Evolutionary conservation across 2,888 invertebrate genomes (phyloP).

Genomic region (Hipparchia semele): DNA sequence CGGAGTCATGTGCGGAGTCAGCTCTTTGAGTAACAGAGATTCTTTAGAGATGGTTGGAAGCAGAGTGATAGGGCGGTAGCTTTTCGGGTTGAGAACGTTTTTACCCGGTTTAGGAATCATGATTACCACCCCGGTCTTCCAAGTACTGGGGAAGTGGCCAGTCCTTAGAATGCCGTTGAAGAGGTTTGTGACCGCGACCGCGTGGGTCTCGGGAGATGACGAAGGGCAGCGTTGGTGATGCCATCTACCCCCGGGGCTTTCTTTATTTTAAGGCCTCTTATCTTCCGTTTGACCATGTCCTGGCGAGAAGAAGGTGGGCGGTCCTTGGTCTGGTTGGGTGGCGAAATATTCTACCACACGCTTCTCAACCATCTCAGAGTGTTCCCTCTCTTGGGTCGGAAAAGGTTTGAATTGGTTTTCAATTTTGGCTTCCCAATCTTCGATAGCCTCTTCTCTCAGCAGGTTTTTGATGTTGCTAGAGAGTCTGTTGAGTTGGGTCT

Average conservation of each 20-base stretch:
- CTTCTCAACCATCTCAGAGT: too few species aligned
- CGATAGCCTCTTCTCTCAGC: constrained; percentile 10
- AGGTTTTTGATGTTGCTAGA: constrained; percentile 2
- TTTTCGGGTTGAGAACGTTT: constrained; percentile 32
- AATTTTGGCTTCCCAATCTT: constrained; percentile 34
- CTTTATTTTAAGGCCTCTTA: not conserved
- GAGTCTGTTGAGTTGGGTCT: too few species aligned
- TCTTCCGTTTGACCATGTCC: not conserved
- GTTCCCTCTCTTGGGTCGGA: not conserved
- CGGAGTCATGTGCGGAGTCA: not conserved
- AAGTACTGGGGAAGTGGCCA: constrained; percentile 30
- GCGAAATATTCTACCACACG: not conserved
- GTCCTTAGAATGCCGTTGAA: constrained; percentile 39
- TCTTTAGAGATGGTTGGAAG: constrained; percentile 42
- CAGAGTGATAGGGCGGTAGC: constrained; percentile 43
- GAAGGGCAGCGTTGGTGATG: constrained; percentile 32
- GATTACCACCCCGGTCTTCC: constrained; percentile 41
- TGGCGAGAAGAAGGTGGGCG: not conserved
- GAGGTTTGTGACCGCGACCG: constrained; percentile 29
- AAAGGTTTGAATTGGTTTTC: constrained; percentile 23
- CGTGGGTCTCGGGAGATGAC: constrained; percentile 26
- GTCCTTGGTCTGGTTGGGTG: too few species aligned
- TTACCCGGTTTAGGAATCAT: constrained; percentile 44
- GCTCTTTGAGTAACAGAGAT: constrained; percentile 5
- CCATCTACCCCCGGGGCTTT: too few species aligned